phyloP scores from a whole-genome alignment of 2,888 invertebrate genomes.

The Dolichomitus sp. region DNA sequence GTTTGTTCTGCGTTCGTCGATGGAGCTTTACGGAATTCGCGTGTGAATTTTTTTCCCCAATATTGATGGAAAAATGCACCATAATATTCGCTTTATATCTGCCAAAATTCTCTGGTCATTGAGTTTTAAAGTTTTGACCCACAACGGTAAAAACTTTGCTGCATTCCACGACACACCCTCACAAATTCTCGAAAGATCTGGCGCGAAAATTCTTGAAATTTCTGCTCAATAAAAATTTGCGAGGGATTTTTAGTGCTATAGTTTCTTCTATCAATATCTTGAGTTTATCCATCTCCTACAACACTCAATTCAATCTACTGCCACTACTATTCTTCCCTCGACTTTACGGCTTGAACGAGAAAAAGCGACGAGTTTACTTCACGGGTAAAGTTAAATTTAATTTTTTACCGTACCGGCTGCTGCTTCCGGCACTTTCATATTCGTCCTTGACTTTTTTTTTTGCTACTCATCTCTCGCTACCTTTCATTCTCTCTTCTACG shows the following conservation, averaged over 20 bases:
- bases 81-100: not conserved
- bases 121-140: slow-evolving; percentile 3
- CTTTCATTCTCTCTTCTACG: slow-evolving; percentile 1
- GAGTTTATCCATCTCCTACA: not conserved
- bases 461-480: not conserved
- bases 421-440: slow-evolving; percentile 52
- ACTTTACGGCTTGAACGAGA: slow-evolving; percentile 45
- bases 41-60: slow-evolving; percentile 6
- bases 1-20: slow-evolving; percentile 23
- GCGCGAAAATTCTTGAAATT: not conserved
- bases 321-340: slow-evolving; percentile 24
- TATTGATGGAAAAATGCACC: slow-evolving; percentile 11
- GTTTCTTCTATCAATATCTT: slow-evolving; percentile 20
- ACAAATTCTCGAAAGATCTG: not conserved
- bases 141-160: not conserved
- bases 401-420: slow-evolving; percentile 45
- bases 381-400: slow-evolving; percentile 59
- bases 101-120: not conserved
- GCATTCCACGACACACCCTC: not conserved
- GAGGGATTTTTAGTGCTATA: not conserved
- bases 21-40: slow-evolving; percentile 15
- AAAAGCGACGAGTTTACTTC: slow-evolving; percentile 37
- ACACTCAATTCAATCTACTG: slow-evolving; percentile 14
- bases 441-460: slow-evolving; percentile 14
- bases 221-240: slow-evolving; percentile 25